These are phyloP conservation scores for Actenoides hombroni DNA, from an alignment of 2,113 vertebrate genomes.

Conservation along the genomic window DNA sequence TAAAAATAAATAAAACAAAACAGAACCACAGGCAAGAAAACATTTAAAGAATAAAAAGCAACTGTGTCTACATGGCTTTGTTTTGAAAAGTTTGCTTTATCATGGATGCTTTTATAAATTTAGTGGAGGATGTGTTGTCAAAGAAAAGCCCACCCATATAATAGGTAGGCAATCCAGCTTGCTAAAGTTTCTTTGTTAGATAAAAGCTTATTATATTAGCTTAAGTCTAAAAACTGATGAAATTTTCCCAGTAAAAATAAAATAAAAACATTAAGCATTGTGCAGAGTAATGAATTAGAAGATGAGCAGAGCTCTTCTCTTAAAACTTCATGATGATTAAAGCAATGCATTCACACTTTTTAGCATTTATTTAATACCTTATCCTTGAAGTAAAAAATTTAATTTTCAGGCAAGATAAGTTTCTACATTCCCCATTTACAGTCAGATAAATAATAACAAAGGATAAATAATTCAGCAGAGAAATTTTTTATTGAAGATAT, in stretches of 20 bases:
- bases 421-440: neutral
- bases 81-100: neutral
- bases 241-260: neutral
- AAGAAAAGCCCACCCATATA: neutral
- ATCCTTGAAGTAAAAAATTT: neutral
- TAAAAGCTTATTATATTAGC: neutral
- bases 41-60: neutral
- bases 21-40: neutral
- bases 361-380: neutral
- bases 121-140: neutral
- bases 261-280: neutral
- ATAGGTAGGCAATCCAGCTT: neutral
- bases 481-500: neutral
- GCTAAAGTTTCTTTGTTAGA: neutral
- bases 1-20: neutral
- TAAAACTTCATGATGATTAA: neutral
- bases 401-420: neutral
- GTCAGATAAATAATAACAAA: neutral
- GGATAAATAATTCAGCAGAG: neutral
- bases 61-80: neutral
- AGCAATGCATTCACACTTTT: neutral
- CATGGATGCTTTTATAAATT: neutral
- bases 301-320: neutral
- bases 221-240: neutral
- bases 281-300: neutral